Conservation (phyloP, 2,113 vertebrate genomes). For the Oncorhynchus tshawytscha region DNA sequence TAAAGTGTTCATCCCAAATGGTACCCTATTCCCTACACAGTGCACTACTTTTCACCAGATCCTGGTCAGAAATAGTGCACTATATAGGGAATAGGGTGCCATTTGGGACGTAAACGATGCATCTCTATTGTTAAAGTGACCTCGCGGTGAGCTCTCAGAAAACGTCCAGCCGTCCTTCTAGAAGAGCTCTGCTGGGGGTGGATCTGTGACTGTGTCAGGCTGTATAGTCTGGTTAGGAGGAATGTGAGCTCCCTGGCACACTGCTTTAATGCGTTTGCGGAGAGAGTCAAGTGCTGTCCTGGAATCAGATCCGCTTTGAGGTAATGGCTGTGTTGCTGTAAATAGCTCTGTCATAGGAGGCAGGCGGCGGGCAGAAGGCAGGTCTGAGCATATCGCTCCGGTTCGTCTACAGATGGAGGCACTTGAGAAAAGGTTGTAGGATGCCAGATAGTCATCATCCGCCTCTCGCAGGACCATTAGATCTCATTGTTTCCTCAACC, state of each 20-base stretch:
- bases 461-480: too few species aligned
- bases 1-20: too few species aligned
- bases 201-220: too few species aligned
- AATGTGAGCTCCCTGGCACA: conserved; percentile 8
- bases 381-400: neutral
- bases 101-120: too few species aligned
- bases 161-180: neutral
- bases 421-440: conserved; percentile 23
- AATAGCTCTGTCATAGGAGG: conserved; percentile 46
- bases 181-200: too few species aligned
- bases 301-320: conserved; percentile 43
- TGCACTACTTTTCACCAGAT: too few species aligned
- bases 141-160: conserved; percentile 14
- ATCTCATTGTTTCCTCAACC: too few species aligned
- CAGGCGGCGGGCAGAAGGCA: neutral
- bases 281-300: conserved; percentile 10
- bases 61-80: too few species aligned
- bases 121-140: conserved; percentile 10
- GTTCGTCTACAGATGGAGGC: conserved; percentile 17
- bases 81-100: too few species aligned
- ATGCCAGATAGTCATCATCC: too few species aligned
- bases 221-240: neutral
- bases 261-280: conserved; percentile 6
- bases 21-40: too few species aligned
- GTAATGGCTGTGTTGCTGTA: conserved; percentile 42